Evolutionary conservation across 2,888 invertebrate genomes (phyloP).

Genomic region (Cheiracanthium punctorium): DNA sequence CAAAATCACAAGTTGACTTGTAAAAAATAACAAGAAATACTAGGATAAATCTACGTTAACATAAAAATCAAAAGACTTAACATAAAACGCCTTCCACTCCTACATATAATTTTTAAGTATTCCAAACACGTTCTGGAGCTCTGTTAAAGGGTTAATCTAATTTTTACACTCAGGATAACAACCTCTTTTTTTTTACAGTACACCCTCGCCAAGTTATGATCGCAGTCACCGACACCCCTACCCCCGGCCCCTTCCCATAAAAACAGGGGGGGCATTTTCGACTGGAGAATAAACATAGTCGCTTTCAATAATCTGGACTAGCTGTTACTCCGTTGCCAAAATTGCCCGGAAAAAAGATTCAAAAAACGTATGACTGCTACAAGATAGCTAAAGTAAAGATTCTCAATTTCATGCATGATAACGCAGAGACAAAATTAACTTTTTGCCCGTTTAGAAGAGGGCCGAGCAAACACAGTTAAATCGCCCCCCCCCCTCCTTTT

Average conservation of each 20-base stretch:
- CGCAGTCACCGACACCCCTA: not conserved
- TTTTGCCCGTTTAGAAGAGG: slow-evolving; percentile 59
- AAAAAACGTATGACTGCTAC: slow-evolving; percentile 8
- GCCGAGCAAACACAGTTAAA: slow-evolving; percentile 61
- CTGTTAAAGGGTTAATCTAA: slow-evolving; percentile 23
- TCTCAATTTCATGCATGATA: slow-evolving; percentile 58
- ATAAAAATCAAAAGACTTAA: too few species aligned
- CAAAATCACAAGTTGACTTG: too few species aligned
- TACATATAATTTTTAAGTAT: not conserved
- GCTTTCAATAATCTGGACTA: slow-evolving; percentile 32
- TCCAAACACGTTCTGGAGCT: not conserved
- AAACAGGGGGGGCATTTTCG: not conserved
- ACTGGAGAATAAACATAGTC: slow-evolving; percentile 43
- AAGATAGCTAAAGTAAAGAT: slow-evolving; percentile 19
- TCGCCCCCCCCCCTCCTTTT: slow-evolving; percentile 26
- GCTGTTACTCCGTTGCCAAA: slow-evolving; percentile 43
- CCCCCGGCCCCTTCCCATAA: not conserved
- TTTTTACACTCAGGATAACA: slow-evolving; percentile 20
- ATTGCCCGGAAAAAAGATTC: slow-evolving; percentile 15
- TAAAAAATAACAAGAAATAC: too few species aligned
- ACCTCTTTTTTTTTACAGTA: not conserved
- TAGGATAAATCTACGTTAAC: too few species aligned
- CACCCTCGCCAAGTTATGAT: not conserved
- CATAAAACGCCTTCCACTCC: not conserved
- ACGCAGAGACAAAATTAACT: slow-evolving; percentile 57